Evolutionary conservation across 2,113 vertebrate species (phyloP).

Genomic region (Leptocoma aspasia): DNA sequence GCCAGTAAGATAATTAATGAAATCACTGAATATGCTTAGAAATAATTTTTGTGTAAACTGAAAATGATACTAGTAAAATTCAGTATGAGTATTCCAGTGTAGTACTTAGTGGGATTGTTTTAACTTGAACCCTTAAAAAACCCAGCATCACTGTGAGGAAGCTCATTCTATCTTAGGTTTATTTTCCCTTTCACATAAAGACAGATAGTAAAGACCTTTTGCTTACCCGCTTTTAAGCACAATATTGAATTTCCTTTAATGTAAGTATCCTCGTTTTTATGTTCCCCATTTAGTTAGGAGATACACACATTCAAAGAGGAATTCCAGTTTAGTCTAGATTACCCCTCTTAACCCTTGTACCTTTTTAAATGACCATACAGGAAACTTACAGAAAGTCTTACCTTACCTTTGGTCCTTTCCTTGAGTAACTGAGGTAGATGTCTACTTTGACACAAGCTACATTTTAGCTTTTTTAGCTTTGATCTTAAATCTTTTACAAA

Average conservation of each 20-base stretch:
- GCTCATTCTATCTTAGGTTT: not conserved
- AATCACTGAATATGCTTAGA: not conserved
- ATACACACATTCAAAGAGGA: not conserved
- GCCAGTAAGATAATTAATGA: not conserved
- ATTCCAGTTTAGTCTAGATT: not conserved
- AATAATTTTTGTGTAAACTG: not conserved
- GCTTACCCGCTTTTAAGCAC: not conserved
- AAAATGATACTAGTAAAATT: not conserved
- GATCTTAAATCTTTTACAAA: not conserved
- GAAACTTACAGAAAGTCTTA: not conserved
- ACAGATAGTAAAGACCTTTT: not conserved
- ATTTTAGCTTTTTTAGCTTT: not conserved
- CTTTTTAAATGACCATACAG: not conserved
- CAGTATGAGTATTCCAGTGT: not conserved
- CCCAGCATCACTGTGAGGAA: accelerated
- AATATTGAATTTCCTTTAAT: not conserved
- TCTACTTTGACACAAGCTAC: not conserved
- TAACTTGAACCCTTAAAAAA: not conserved
- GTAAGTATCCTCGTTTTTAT: not conserved
- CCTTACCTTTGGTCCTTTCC: not conserved
- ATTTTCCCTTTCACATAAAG: not conserved
- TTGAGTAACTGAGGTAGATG: not conserved
- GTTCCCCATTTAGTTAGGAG: not conserved
- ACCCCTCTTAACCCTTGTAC: not conserved
- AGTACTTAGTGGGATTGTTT: not conserved